These are phyloP conservation scores for Doris montereyensis DNA, from an alignment of 2,888 invertebrate genomes.

Conservation along the genomic window DNA sequence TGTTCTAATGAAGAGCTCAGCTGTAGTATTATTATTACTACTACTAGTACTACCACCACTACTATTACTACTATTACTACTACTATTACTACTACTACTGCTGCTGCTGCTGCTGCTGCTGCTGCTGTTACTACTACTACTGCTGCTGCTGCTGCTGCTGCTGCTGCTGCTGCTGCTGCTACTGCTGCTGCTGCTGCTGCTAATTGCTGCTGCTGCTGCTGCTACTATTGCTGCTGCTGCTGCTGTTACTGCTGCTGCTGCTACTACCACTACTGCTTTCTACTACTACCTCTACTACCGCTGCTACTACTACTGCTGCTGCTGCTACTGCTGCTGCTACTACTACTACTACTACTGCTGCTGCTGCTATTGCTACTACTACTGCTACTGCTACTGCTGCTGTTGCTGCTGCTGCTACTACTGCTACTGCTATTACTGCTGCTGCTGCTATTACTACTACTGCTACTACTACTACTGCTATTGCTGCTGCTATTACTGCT, in stretches of 20 bases:
- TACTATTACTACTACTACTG: not conserved
- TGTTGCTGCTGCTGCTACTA: not conserved
- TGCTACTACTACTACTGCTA: not conserved
- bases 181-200: too few species aligned
- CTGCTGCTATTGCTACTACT: not conserved
- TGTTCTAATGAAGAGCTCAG: too few species aligned
- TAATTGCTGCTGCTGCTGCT: not conserved
- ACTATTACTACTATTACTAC: not conserved
- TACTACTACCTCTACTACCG: not conserved
- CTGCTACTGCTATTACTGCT: not conserved
- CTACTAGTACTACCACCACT: not conserved
- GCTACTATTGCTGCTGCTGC: not conserved
- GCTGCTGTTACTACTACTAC: constrained; percentile 10
- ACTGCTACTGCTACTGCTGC: not conserved
- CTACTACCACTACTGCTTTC: too few species aligned
- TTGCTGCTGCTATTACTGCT: not conserved
- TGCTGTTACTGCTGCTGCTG: not conserved
- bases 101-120: not conserved
- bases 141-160: constrained; percentile 20
- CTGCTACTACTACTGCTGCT: not conserved
- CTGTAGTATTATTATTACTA: not conserved
- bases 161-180: constrained; percentile 13
- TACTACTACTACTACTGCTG: not conserved
- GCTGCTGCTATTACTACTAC: constrained; percentile 16
- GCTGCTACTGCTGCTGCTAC: not conserved